Evolutionary conservation across 2,113 vertebrate genomes (phyloP).

Genomic region (Pionites leucogaster): DNA sequence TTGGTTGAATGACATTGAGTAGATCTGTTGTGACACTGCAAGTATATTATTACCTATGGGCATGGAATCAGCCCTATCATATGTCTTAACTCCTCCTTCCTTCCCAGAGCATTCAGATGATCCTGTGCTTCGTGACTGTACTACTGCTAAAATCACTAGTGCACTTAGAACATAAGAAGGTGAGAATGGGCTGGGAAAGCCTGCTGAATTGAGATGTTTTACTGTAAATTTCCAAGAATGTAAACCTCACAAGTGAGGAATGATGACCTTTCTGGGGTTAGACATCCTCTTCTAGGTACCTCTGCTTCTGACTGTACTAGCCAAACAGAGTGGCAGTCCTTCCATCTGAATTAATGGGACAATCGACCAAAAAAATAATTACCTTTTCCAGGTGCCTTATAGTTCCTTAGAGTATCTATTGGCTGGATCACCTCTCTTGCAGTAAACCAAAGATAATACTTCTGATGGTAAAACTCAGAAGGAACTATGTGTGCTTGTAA

Average conservation of each 20-base stretch:
- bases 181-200: not conserved
- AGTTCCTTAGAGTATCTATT: not conserved
- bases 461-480: not conserved
- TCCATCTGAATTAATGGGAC: not conserved
- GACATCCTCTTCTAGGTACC: not conserved
- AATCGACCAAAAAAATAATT: not conserved
- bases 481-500: not conserved
- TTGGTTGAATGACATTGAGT: not conserved
- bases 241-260: not conserved
- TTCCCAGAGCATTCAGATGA: not conserved
- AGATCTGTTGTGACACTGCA: slow-evolving; percentile 35
- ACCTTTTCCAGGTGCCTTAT: not conserved
- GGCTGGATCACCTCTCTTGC: not conserved
- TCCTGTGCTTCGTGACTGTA: not conserved
- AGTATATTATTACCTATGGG: not conserved
- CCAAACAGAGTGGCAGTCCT: not conserved
- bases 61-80: not conserved
- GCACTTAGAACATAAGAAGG: not conserved
- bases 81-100: not conserved
- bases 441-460: not conserved
- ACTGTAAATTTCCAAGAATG: not conserved
- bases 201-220: not conserved
- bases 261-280: not conserved
- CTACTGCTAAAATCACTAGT: not conserved
- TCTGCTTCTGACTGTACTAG: not conserved